phyloP scores from a whole-genome alignment of 2,113 vertebrate species.

The Bucco capensis region DNA sequence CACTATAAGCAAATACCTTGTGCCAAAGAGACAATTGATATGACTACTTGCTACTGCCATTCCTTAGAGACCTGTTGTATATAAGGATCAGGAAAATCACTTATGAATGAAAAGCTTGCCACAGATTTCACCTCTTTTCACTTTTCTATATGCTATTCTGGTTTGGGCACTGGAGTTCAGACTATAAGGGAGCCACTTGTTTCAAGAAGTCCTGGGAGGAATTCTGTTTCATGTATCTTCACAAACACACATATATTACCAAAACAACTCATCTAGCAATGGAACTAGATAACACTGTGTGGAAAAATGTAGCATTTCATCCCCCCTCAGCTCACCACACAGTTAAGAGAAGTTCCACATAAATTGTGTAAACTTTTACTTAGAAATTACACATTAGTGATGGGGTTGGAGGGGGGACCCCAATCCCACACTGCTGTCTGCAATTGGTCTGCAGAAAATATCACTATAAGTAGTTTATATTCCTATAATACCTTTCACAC shows the following conservation, averaged over 20 bases:
- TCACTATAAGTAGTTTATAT: neutral
- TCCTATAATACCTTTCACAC: neutral
- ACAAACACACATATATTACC: neutral
- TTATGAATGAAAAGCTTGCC: neutral
- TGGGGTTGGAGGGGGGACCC: fast-evolving
- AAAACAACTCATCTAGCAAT: neutral
- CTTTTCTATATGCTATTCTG: neutral
- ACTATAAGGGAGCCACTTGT: neutral
- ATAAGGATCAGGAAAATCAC: neutral
- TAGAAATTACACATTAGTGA: neutral
- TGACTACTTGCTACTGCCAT: neutral
- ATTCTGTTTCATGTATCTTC: neutral
- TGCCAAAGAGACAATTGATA: neutral
- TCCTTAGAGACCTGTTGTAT: neutral
- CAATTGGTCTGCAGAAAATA: neutral
- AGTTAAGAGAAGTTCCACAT: neutral
- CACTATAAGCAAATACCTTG: neutral
- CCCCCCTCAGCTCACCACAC: neutral
- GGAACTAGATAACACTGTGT: neutral
- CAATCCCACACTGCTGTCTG: neutral
- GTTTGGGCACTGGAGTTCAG: neutral
- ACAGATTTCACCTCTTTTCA: neutral
- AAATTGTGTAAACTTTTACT: neutral
- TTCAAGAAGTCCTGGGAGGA: neutral
- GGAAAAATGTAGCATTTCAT: neutral